A percentile compares a stretch with the other conserved stretches of the same genome.
These are phyloP conservation scores for Epinotia ramella DNA, from an alignment of 2,888 invertebrate species.

Conservation along the genomic window DNA sequence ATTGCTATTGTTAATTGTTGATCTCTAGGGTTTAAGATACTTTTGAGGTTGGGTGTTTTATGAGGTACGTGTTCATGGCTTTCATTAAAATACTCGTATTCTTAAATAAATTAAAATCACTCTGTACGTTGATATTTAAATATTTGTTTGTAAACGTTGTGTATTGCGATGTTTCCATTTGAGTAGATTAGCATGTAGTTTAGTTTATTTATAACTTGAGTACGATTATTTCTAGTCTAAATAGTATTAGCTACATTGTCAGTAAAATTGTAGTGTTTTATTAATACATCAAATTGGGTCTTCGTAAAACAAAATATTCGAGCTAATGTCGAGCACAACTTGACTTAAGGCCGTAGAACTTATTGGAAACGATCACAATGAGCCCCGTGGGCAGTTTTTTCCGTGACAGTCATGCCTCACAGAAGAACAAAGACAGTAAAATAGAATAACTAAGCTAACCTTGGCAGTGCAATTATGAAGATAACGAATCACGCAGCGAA, in stretches of 20 bases:
- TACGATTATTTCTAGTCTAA: too few relatives aligned
- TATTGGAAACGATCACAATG: neutral
- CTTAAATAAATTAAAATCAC: neutral
- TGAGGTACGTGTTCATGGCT: neutral
- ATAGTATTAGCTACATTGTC: too few relatives aligned
- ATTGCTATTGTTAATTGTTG: slow-evolving; percentile 37
- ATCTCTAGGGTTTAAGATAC: slow-evolving; percentile 35
- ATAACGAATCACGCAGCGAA: slow-evolving; percentile 42
- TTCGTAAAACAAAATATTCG: neutral
- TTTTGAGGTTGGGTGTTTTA: slow-evolving; percentile 23
- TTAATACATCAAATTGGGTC: too few relatives aligned
- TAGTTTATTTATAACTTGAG: neutral
- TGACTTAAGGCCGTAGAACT: neutral
- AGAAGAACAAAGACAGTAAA: slow-evolving; percentile 40
- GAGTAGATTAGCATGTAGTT: neutral
- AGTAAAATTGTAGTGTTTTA: neutral
- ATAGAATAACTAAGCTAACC: slow-evolving; percentile 35
- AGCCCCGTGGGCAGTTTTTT: neutral
- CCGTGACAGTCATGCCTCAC: neutral
- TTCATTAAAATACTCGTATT: neutral
- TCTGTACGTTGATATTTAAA: neutral
- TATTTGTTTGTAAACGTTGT: neutral
- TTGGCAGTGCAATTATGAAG: slow-evolving; percentile 43
- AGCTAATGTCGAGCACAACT: neutral
- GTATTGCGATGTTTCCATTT: neutral